These are phyloP conservation scores for Gephyroberyx darwinii DNA, from an alignment of 2,797 vertebrate genomes.

Conservation along the genomic window DNA sequence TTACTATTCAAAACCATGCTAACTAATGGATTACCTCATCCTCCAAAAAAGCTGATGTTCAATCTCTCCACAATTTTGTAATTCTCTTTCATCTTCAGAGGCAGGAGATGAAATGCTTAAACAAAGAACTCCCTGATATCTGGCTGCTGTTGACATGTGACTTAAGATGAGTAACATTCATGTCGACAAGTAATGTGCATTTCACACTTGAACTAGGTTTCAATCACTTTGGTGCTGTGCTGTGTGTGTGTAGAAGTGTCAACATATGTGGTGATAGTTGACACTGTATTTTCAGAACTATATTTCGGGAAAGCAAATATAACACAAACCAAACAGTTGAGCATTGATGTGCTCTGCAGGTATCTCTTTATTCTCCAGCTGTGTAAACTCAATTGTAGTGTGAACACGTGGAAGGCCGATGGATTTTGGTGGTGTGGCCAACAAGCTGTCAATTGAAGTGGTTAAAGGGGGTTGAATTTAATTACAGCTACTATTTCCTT, in stretches of 20 bases:
- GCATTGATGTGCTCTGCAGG: not conserved
- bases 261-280: slow-evolving; percentile 12
- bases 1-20: slow-evolving; percentile 73
- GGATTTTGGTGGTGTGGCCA: slow-evolving; percentile 10
- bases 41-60: slow-evolving; percentile 70
- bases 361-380: not conserved
- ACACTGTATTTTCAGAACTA: slow-evolving; percentile 14
- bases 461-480: too few species aligned
- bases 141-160: slow-evolving; percentile 65
- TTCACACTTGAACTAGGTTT: slow-evolving; percentile 19
- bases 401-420: not conserved
- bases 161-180: slow-evolving; percentile 64
- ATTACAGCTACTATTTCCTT: too few species aligned
- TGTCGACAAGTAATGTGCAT: slow-evolving; percentile 58
- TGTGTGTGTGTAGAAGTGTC: slow-evolving; percentile 11
- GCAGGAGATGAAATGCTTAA: slow-evolving; percentile 71
- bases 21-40: slow-evolving; percentile 81
- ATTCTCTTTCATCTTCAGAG: slow-evolving; percentile 83
- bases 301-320: slow-evolving; percentile 18
- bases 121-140: slow-evolving; percentile 72
- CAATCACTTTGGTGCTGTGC: too few species aligned
- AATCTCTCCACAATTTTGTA: slow-evolving; percentile 72
- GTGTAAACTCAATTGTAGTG: slow-evolving; percentile 17
- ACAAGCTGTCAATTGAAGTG: not conserved
- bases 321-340: slow-evolving; percentile 3